Base-by-base conservation (phyloP, 2,113 vertebrate genomes). In the Megaleporinus macrocephalus region DNA sequence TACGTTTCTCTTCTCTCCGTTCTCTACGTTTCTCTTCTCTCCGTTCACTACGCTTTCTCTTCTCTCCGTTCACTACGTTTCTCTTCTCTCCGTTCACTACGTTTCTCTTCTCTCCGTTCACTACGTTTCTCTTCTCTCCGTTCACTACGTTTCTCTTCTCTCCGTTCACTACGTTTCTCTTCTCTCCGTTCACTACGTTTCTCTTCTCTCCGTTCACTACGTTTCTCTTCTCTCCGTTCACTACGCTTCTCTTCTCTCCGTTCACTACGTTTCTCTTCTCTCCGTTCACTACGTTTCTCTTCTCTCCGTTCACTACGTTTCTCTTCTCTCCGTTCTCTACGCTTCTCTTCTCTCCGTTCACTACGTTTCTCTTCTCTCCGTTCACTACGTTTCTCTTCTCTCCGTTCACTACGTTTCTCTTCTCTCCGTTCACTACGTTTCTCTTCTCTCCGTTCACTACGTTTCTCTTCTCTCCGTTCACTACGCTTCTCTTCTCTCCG, bases 151-250 rank as follows among this genome's bases (percentile, higher is more conserved):
- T n/a, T n/a, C n/a, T n/a, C n/a, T n/a, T n/a, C n/a, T n/a, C n/a
- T n/a, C n/a, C n/a, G n/a, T 84, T 57, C 68, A 61, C 30, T 24
- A 1, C 30, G 41, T 69, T 59, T 84, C 55, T 59, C 83, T 81
- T 83, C 83, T 68, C 55, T 80, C 80, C 61, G 76, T 87, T 87
- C 83, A n/a, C n/a, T n/a, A n/a, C n/a, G n/a, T n/a, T n/a, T n/a
- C n/a, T n/a, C n/a, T n/a, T n/a, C n/a, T n/a, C n/a, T n/a, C n/a
- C n/a, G n/a, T 84, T 57, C 68, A 61, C 30, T 24, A 1, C 30
- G 41, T 69, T 59, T 84, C 55, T 59, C 83, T 81, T 83, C 83
- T 68, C 55, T 80, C 80, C 61, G 76, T 87, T 87, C 83, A n/a
- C n/a, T n/a, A n/a, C n/a, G n/a, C n/a, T n/a, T n/a, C n/a, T n/a